phyloP scores from a whole-genome alignment of 2,888 invertebrate genomes.

The Lasioglossum vierecki region DNA sequence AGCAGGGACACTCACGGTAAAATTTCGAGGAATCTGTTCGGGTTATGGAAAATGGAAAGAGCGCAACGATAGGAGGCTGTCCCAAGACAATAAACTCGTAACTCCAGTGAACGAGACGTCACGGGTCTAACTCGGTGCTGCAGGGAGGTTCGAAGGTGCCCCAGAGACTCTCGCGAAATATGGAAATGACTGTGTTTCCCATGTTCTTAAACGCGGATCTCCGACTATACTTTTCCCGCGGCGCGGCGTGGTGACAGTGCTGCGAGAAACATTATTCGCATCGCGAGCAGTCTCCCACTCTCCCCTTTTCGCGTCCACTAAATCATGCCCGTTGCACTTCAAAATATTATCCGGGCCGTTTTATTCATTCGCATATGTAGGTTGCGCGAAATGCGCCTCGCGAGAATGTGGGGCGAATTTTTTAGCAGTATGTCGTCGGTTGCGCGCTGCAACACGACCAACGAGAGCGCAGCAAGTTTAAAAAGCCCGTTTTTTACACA shows the following conservation, averaged over 20 bases:
- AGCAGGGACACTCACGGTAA: constrained; percentile 41
- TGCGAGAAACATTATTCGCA: constrained; percentile 12
- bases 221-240: not conserved
- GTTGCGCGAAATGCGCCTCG: constrained; percentile 8
- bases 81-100: constrained; percentile 62
- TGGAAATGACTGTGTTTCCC: constrained; percentile 50
- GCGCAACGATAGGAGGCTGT: constrained; percentile 19
- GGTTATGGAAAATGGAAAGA: constrained; percentile 59
- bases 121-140: constrained; percentile 51
- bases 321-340: constrained; percentile 8
- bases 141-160: constrained; percentile 36
- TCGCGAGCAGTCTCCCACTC: too few relatives aligned
- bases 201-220: constrained; percentile 12
- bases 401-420: constrained; percentile 8
- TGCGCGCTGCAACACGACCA: not conserved
- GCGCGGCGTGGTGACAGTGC: not conserved
- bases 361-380: constrained; percentile 4
- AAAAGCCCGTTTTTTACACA: not conserved
- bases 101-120: constrained; percentile 46
- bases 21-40: constrained; percentile 52
- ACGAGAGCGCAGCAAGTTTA: not conserved
- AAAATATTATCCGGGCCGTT: not conserved
- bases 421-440: not conserved
- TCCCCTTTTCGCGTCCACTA: not conserved
- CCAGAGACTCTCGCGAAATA: constrained; percentile 44